Conservation (phyloP, 2,888 invertebrate genomes). For the Plebejus anna region DNA sequence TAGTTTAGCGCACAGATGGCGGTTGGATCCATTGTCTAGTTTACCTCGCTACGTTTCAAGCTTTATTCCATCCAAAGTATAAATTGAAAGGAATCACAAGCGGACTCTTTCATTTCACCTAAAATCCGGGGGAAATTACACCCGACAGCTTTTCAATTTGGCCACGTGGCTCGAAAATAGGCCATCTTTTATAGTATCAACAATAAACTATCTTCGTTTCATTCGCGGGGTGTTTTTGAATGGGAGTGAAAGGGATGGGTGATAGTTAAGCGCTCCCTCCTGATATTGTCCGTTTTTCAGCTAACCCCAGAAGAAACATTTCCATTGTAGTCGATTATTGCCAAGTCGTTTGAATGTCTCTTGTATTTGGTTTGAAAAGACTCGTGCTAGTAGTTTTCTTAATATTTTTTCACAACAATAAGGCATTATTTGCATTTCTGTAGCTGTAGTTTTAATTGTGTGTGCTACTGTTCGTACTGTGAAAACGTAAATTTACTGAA, state of each 20-base stretch:
- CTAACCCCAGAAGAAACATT: constrained; percentile 31
- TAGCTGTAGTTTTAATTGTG: constrained; percentile 20
- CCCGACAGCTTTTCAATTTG: constrained; percentile 50
- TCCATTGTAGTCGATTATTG: constrained; percentile 28
- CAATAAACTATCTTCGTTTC: constrained; percentile 51
- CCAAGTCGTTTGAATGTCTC: constrained; percentile 28
- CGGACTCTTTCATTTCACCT: constrained; percentile 36
- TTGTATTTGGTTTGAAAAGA: constrained; percentile 23
- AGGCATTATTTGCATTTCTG: constrained; percentile 23
- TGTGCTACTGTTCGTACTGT: constrained; percentile 3
- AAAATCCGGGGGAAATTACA: constrained; percentile 44
- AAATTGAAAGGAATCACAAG: constrained; percentile 23
- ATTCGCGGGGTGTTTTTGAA: constrained; percentile 41
- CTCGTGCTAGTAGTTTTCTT: constrained; percentile 12
- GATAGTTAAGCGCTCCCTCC: constrained; percentile 34
- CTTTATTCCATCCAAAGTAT: constrained; percentile 25
- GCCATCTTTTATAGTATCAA: constrained; percentile 65
- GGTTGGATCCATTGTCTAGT: constrained; percentile 18
- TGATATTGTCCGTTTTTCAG: constrained; percentile 37
- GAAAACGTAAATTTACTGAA: constrained; percentile 1
- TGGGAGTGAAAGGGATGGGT: constrained; percentile 37
- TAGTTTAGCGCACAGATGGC: constrained; percentile 16
- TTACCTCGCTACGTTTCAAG: constrained; percentile 19
- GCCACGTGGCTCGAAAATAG: constrained; percentile 69
- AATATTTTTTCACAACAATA: constrained; percentile 25